phyloP scores from a whole-genome alignment of 2,888 invertebrate genomes.

The Beris morrisii region DNA sequence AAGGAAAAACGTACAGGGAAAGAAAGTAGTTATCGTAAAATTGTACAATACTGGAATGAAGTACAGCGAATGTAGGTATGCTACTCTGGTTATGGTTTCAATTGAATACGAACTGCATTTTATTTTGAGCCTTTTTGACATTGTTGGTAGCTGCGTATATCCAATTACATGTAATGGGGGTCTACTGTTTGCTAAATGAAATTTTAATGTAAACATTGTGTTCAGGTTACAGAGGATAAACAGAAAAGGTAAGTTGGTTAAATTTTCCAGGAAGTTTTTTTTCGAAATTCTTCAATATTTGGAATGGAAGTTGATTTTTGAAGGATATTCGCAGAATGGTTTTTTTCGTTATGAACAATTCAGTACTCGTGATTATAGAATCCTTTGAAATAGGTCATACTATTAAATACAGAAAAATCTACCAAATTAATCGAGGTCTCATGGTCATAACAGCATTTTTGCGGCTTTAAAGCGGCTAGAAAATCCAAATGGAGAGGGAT shows the following conservation, averaged over 20 bases:
- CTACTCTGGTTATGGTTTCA: constrained; percentile 22
- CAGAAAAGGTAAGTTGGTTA: background rate
- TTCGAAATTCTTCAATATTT: background rate
- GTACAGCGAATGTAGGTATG: constrained; percentile 9
- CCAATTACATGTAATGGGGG: constrained; percentile 31
- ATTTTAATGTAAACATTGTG: constrained; percentile 26
- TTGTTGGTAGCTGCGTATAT: constrained; percentile 13
- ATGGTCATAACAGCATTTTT: too few species aligned
- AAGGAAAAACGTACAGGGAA: constrained; percentile 4
- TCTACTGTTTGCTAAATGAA: constrained; percentile 26
- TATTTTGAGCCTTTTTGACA: constrained; percentile 22
- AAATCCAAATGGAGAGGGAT: too few species aligned
- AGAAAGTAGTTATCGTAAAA: constrained; percentile 23
- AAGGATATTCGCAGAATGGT: too few species aligned
- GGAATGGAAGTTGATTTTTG: too few species aligned
- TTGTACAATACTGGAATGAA: constrained; percentile 29
- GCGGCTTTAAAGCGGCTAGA: too few species aligned
- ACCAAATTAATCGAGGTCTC: too few species aligned
- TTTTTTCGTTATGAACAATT: too few species aligned
- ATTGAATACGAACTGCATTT: constrained; percentile 26
- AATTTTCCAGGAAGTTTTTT: background rate
- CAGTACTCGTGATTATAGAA: too few species aligned
- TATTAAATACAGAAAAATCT: too few species aligned
- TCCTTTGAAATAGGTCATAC: too few species aligned
- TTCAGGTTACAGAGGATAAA: constrained; percentile 3